These are phyloP conservation scores for Sebastolobus alascanus DNA, from an alignment of 2,797 vertebrate genomes.

Conservation along the genomic window DNA sequence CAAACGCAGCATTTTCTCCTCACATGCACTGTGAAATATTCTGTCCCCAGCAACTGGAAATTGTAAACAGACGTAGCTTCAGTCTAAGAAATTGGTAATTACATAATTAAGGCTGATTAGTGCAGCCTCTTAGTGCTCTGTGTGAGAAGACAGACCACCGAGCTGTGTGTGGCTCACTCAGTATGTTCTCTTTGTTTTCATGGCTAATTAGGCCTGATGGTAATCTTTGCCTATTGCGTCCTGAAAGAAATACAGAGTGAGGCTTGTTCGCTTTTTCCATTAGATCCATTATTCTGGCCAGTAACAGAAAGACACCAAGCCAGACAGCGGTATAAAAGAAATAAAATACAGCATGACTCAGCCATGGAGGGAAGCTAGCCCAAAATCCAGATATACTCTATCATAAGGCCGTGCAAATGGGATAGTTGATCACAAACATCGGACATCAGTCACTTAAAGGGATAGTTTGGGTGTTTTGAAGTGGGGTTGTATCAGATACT, in stretches of 20 bases:
- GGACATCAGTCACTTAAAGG: too few relatives aligned
- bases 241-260: conserved; percentile 22
- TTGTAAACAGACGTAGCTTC: conserved; percentile 32
- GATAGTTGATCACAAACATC: not conserved
- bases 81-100: conserved; percentile 44
- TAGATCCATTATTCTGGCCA: conserved; percentile 17
- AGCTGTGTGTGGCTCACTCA: conserved; percentile 49
- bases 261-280: conserved; percentile 46
- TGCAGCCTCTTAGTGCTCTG: conserved; percentile 33
- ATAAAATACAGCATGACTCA: conserved; percentile 29
- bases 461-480: too few relatives aligned
- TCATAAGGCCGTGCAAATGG: not conserved
- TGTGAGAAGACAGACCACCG: conserved; percentile 23
- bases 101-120: conserved; percentile 62
- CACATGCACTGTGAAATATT: conserved; percentile 7
- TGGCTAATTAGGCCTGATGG: conserved; percentile 45
- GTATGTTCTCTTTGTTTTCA: conserved; percentile 37
- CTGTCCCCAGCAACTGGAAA: conserved; percentile 23
- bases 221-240: conserved; percentile 38
- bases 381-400: conserved; percentile 17
- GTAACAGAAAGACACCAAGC: conserved; percentile 4
- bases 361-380: not conserved
- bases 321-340: conserved; percentile 30
- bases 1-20: not conserved
- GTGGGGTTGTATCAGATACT: too few relatives aligned